Percentiles rank a stretch among this genome's conserved stretches.
Evolutionary conservation across 2,797 vertebrate species (phyloP).

Genomic region (Pristis pectinata): DNA sequence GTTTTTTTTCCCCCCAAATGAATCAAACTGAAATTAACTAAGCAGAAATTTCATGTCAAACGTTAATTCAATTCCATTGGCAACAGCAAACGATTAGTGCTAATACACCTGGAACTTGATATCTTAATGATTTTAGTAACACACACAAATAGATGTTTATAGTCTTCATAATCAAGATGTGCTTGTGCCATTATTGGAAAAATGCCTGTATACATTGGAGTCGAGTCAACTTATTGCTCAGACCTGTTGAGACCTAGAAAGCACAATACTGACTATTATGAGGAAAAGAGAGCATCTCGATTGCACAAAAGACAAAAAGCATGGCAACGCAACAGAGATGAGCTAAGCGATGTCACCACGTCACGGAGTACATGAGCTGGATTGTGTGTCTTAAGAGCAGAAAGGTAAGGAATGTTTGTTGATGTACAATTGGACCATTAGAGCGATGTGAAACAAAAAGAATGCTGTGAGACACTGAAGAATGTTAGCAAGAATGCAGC

Average conservation of each 20-base stretch:
- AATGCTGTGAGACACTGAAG: neutral
- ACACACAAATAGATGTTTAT: neutral
- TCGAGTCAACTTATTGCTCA: neutral
- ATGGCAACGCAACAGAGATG: neutral
- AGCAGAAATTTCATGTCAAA: neutral
- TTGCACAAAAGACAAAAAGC: neutral
- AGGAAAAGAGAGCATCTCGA: neutral
- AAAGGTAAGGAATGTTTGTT: neutral
- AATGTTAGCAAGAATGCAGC: neutral
- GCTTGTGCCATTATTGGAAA: neutral
- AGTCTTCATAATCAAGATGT: neutral
- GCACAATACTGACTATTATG: neutral
- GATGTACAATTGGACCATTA: neutral
- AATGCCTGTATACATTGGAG: neutral
- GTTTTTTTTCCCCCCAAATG: neutral
- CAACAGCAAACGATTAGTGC: neutral
- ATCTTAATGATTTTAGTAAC: neutral
- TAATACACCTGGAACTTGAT: neutral
- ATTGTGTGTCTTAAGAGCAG: neutral
- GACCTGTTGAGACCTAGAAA: neutral
- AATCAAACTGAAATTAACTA: neutral
- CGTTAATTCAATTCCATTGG: neutral
- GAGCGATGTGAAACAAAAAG: neutral
- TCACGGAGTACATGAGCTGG: neutral
- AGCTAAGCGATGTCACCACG: neutral